Evolutionary conservation across 2,797 vertebrate genomes (phyloP), one percentile per base, ranked within the genome.

Genomic region (Karalla daura): DNA sequence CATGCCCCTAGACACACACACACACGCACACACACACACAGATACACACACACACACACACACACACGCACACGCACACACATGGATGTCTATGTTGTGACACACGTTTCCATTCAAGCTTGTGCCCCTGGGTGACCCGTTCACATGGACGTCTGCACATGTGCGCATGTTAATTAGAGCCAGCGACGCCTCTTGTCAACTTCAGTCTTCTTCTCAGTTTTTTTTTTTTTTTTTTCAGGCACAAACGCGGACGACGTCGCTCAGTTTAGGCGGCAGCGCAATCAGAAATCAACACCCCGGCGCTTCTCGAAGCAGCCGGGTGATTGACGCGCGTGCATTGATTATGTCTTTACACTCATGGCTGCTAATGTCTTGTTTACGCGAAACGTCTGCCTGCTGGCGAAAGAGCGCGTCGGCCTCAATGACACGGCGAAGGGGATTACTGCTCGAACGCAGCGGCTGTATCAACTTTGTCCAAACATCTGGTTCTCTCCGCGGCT

Each of bases 401-500:
- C 44, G 37, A 78, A 83, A 76, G 58, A 59, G 52, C 37, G 4
- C 43, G 63, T 80, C 70, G 55, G 64, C 66, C 18, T 9, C 80
- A 60, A 39, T 60, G 62, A 75, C 68, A 65, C 39, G 8, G 58
- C 10, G 70, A 41, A 72, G 59, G 70, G 80, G 78, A 78, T 81
- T 75, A 76, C 62, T 30, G 10, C 64, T 83, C 35, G 33, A 80
- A 74, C 52, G 56, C 45, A 36, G 51, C 12, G 15, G 70, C 63
- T 77, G 51, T 63, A 81, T 81, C 76, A 74, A 51, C 76, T 64
- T 40, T 24, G 40, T 58, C 56, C 75, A 63, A 80, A 86, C 88
- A 89, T 88, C 87, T 88, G 86, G 68, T 58, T 69, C 63, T 66
- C 36, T 78, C 50, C 45, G 62, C 5, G 63, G 76, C 60, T 10